These are phyloP conservation scores for Cuculus canorus DNA, from an alignment of 2,797 vertebrate species.

Conservation along the genomic window DNA sequence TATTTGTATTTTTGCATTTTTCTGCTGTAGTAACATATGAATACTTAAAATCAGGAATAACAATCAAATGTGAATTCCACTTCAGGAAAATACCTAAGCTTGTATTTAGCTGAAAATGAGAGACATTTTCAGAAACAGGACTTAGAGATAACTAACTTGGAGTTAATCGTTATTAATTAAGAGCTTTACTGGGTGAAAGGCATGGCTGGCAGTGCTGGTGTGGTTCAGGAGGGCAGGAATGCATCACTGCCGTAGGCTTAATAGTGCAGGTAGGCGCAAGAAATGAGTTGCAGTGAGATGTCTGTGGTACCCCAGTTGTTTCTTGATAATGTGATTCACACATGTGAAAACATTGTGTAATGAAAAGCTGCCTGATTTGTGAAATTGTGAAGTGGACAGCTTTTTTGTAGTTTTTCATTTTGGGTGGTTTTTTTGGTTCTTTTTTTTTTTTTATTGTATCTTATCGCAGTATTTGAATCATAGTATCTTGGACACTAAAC, in stretches of 20 bases:
- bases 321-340: slow-evolving; percentile 3
- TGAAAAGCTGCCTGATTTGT: slow-evolving; percentile 2
- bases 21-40: neutral
- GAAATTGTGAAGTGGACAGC: neutral
- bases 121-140: neutral
- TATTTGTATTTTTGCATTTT: neutral
- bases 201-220: neutral
- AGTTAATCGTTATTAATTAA: neutral
- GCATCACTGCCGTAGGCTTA: neutral
- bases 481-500: neutral
- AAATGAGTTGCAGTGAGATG: neutral
- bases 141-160: neutral
- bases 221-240: neutral
- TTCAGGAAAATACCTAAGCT: neutral
- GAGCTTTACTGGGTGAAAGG: neutral
- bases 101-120: neutral
- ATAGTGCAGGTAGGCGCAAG: neutral
- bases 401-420: neutral
- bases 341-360: neutral
- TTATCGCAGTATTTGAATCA: neutral
- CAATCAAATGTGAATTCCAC: neutral
- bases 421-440: neutral
- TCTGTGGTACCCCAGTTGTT: neutral
- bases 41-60: neutral
- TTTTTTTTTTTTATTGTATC: neutral